Percentiles rank a stretch among this genome's conserved stretches.
Conservation (phyloP, 2,113 vertebrate genomes). For the Cryptotis parvus region DNA sequence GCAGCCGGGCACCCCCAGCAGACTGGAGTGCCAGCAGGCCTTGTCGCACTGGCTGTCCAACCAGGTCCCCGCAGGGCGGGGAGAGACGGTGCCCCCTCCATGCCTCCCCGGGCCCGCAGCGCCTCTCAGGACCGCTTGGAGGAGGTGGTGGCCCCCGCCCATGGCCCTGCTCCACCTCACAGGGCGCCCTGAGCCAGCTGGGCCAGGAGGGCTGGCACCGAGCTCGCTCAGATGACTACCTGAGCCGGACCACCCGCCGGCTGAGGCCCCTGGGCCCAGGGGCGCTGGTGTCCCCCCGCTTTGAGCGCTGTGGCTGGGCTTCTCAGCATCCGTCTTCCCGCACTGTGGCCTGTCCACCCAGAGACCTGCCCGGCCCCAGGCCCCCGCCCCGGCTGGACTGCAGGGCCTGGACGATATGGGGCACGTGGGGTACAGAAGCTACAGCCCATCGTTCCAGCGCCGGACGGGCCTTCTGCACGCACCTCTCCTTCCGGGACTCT, state of each 20-base stretch:
- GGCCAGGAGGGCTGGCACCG: constrained; percentile 85
- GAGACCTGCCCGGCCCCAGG: constrained; percentile 83
- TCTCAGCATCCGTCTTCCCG: constrained; percentile 68
- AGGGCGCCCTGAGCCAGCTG: constrained; percentile 93
- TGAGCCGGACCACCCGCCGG: constrained; percentile 89
- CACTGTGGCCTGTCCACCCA: constrained; percentile 75
- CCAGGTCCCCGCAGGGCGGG: constrained; percentile 88
- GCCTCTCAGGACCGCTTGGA: constrained; percentile 95
- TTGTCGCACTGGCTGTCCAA: constrained; percentile 95
- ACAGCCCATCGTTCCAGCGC: constrained; percentile 97
- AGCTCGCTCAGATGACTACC: constrained; percentile 92
- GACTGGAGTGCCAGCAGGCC: constrained; percentile 92
- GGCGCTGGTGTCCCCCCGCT: constrained; percentile 86
- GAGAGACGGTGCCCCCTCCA: constrained; percentile 87
- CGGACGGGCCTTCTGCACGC: constrained; percentile 95
- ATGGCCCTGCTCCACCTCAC: constrained; percentile 96
- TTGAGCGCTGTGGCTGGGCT: constrained; percentile 84
- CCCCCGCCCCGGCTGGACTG: constrained; percentile 86
- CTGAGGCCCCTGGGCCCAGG: constrained; percentile 91
- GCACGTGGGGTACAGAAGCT: constrained; percentile 95
- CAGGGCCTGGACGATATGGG: constrained; percentile 91
- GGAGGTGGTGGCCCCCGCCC: constrained; percentile 77
- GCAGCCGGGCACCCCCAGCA: constrained; percentile 74
- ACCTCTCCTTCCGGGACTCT: constrained; percentile 95
- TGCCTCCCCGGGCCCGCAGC: constrained; percentile 93